Evolutionary conservation across 2,797 vertebrate species (phyloP).

Genomic region (Sebastes baramenuke): DNA sequence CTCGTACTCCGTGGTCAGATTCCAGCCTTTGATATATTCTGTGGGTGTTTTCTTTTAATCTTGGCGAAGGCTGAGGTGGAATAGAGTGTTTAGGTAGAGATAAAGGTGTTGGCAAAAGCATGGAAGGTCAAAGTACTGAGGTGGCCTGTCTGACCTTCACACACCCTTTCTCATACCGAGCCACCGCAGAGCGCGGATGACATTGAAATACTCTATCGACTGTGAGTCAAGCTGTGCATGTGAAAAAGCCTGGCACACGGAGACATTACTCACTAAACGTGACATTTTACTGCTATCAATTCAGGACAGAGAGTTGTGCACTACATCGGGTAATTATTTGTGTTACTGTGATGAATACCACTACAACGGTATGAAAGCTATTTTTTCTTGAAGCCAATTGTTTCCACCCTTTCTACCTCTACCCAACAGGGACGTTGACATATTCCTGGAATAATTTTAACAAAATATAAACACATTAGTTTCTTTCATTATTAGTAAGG

Average conservation of each 20-base stretch:
- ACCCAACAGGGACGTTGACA: slow-evolving; percentile 8
- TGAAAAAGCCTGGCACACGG: slow-evolving; percentile 69
- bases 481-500: neutral
- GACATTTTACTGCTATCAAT: slow-evolving; percentile 73
- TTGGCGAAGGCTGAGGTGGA: slow-evolving; percentile 58
- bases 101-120: slow-evolving; percentile 69
- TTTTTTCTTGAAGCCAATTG: slow-evolving; percentile 49
- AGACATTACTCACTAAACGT: slow-evolving; percentile 74
- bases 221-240: slow-evolving; percentile 75
- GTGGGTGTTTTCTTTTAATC: slow-evolving; percentile 63
- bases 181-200: slow-evolving; percentile 62
- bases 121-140: slow-evolving; percentile 75
- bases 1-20: slow-evolving; percentile 45
- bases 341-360: slow-evolving; percentile 57
- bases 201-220: slow-evolving; percentile 81
- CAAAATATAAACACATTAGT: slow-evolving; percentile 10
- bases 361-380: slow-evolving; percentile 30
- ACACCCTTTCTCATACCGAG: slow-evolving; percentile 65
- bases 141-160: slow-evolving; percentile 79
- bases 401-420: slow-evolving; percentile 28
- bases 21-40: slow-evolving; percentile 59
- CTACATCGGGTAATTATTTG: slow-evolving; percentile 65
- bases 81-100: slow-evolving; percentile 60
- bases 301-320: slow-evolving; percentile 52
- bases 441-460: slow-evolving; percentile 19